These are phyloP conservation scores for Callipepla squamata DNA, from an alignment of 2,113 vertebrate genomes.

Conservation along the genomic window DNA sequence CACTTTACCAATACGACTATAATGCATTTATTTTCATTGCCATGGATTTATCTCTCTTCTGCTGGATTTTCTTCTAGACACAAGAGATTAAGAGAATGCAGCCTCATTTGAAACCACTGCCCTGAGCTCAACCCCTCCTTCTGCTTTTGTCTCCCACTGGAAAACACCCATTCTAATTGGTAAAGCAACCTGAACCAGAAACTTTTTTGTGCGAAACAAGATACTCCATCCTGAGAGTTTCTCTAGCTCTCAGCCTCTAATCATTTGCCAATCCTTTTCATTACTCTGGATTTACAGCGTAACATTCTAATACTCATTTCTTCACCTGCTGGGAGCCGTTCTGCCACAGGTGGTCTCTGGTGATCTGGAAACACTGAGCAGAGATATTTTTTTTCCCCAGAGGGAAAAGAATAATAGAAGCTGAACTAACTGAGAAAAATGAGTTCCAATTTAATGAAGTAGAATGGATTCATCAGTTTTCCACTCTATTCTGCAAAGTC, in stretches of 20 bases:
- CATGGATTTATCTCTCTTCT: neutral
- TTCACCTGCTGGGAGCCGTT: neutral
- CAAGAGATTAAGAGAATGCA: slow-evolving; percentile 31
- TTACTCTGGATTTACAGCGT: neutral
- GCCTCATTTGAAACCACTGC: slow-evolving; percentile 17
- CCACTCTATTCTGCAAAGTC: neutral
- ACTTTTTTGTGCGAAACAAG: neutral
- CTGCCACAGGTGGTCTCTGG: neutral
- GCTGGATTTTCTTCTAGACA: slow-evolving; percentile 31
- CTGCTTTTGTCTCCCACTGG: slow-evolving; percentile 3
- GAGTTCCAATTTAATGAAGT: neutral
- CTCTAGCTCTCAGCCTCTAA: neutral
- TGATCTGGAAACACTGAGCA: neutral
- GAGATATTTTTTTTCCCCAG: neutral
- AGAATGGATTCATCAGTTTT: neutral
- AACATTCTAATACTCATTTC: neutral
- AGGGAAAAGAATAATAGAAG: neutral
- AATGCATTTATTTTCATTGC: neutral
- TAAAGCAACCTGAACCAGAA: neutral
- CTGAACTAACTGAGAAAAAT: neutral
- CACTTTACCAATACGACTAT: neutral
- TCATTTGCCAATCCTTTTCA: neutral
- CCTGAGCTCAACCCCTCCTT: neutral
- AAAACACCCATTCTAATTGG: slow-evolving; percentile 8
- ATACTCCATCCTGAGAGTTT: neutral